These are phyloP conservation scores for Octonoba sinensis DNA, from an alignment of 2,888 invertebrate genomes.

Conservation along the genomic window DNA sequence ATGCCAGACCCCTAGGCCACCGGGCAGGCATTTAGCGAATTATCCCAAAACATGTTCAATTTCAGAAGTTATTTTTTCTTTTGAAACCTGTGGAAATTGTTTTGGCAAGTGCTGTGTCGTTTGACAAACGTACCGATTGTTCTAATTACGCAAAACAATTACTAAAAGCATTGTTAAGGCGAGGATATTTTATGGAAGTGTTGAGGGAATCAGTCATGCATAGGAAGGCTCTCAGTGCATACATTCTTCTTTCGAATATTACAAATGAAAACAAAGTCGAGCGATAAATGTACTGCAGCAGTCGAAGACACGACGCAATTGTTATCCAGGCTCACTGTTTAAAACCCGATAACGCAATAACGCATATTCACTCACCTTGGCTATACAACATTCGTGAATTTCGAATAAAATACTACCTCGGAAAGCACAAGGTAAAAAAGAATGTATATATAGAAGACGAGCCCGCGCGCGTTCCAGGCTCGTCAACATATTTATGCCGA, in stretches of 20 bases:
- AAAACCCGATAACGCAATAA: neutral
- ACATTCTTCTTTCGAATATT: neutral
- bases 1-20: too few species aligned
- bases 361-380: neutral
- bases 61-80: too few species aligned
- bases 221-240: neutral
- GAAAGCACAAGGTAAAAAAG: neutral
- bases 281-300: neutral
- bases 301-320: neutral
- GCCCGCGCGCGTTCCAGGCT: neutral
- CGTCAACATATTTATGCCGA: conserved; percentile 36
- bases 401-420: conserved; percentile 3
- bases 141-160: too few species aligned
- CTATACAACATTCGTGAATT: neutral
- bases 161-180: too few species aligned
- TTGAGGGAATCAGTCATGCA: neutral
- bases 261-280: conserved; percentile 3
- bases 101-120: too few species aligned
- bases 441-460: neutral
- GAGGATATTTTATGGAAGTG: neutral
- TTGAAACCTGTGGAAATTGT: too few species aligned
- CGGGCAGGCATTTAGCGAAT: too few species aligned
- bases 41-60: too few species aligned
- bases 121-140: too few species aligned
- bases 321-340: neutral